Evolutionary conservation across 2,888 invertebrate genomes (phyloP), one percentile per base, ranked within the genome.

Genomic region (Yponomeuta malinellus): DNA sequence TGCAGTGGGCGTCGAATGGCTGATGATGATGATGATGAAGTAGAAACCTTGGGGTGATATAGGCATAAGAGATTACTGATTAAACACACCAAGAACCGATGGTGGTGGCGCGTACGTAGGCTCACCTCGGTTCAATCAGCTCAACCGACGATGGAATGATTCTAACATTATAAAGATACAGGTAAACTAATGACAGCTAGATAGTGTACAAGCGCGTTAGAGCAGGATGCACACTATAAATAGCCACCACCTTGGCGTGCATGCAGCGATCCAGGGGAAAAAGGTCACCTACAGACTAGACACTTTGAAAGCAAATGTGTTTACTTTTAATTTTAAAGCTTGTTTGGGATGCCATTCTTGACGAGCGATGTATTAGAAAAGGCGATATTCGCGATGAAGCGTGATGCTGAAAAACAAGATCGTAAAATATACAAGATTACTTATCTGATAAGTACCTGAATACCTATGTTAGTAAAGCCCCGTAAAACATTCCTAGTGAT

Each of bases 301-400:
- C 52, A 59, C 52, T 59, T 59, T 59, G 52, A 59, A 15, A 59
- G 52, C 5, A 15, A 59, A 59, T 12, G 52, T 59, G 52, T 59
- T 59, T 59, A 59, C 52, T 59, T 59, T 59, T 59, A 59, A 59
- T 59, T 59, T 59, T 59, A 15, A 59, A 59, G 52, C 52, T 59
- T 59, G 52, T 59, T 15, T 59, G 52, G 52, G 52, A 59, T 59
- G 52, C 1, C 15, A 15, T 9, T 4, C 15, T 59, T 59, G 52
- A 15, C 5, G 52, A 59, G 52, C 52, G 52, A 59, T 59, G 43
- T 43, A 43, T 43, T 43, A 8, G 43, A 43, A 43, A 43, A 43
- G 43, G 43, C 43, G 43, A 43, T 43, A 8, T 43, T 43, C 43
- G 43, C 43, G 43, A 8, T 43, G 8, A 43, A 1, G 43, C 9